Base-by-base conservation (phyloP, 2,888 invertebrate species). In the Invenusta paracnida region DNA sequence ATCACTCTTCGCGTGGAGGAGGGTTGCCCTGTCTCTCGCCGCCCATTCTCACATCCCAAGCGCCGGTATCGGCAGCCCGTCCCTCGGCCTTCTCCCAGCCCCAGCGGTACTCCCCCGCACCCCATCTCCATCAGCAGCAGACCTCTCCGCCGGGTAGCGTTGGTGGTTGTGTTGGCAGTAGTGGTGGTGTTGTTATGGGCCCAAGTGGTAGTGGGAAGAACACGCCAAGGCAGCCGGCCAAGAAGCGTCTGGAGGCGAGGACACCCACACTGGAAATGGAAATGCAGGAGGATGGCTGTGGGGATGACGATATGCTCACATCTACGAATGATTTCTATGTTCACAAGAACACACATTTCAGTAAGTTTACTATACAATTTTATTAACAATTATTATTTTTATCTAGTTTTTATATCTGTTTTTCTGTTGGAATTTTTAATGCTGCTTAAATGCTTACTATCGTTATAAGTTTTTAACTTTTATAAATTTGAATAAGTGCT, bases 141-240 rank as follows among this genome's bases (percentile, higher is more conserved):
- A 5, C 73, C 11, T 73, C 73, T 5, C 73, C 73, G 5, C 73
- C 73, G 11, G 73, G 73, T 2, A 48, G 48, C 17, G n/a, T n/a
- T n/a, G n/a, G n/a, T n/a, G n/a, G n/a, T n/a, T n/a, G n/a, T n/a
- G n/a, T n/a, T n/a, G n/a, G n/a, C n/a, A n/a, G n/a, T n/a, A n/a
- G n/a, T n/a, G 48, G 48, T 48, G 48, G 48, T 1, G 73, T 66
- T 25, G 84, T 66, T 23, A 28, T 84, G 1, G 66, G 67, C 1
- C 67, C 28, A 27, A 84, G 73, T 84, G 84, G 84, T 2, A 84
- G 84, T 27, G 84, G 84, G 1, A 84, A 84, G 29, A 84, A 84
- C 67, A 83, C 82, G 23, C 85, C 85, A 5, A 0, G 85, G 27
- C 85, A 85, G 29, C 85, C 85, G n/a, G 85, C 85, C 23, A 85